Evolutionary conservation across 2,113 vertebrate species (phyloP), one percentile per base, ranked within the genome.

Genomic region (Epinephelus fuscoguttatus): DNA sequence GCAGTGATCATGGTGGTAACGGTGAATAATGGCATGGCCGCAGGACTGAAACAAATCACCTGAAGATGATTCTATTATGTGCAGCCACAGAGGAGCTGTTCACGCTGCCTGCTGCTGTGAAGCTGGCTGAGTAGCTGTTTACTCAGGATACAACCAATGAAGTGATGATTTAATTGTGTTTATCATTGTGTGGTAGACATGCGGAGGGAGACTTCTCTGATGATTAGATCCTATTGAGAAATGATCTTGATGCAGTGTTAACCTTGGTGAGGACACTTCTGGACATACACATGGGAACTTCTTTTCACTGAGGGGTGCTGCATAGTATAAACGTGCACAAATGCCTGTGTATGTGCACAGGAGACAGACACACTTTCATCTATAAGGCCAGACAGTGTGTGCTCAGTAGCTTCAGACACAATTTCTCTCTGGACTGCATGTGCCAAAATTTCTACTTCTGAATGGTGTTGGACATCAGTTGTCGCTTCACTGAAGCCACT

Each of bases 41-140:
- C 64, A 70, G 79, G 83, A 67, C 75, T 56, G 71, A 84, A 84
- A 84, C 80, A 81, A 86, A 85, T 90, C 86, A 91, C 73, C 72
- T 87, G 86, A 57, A 84, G 84, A 83, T 85, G 86, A 89, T 87
- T 70, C 60, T 61, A 53, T 90, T 88, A 88, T 68, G 50, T 73
- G 33, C 25, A 42, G 77, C 42, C 91, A 75, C 78, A 68, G 47
- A 91, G 77, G 78, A 84, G 79, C 66, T 50, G 50, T 75, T 85
- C 27, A 42, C 18, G n/a, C 42, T 56, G 60, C 0, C 11, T 73
- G 69, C 61, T 68, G 59, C 57, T 56, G 72, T n/a, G 63, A 30
- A 63, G 67, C 53, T 75, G 52, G 42, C 57, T 75, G 18, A 60
- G 52, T 60, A 42, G 68, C 33, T 30, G 55, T 57, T 49, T 53